phyloP scores from a whole-genome alignment of 2,113 vertebrate genomes.

The Synchiropus splendidus region DNA sequence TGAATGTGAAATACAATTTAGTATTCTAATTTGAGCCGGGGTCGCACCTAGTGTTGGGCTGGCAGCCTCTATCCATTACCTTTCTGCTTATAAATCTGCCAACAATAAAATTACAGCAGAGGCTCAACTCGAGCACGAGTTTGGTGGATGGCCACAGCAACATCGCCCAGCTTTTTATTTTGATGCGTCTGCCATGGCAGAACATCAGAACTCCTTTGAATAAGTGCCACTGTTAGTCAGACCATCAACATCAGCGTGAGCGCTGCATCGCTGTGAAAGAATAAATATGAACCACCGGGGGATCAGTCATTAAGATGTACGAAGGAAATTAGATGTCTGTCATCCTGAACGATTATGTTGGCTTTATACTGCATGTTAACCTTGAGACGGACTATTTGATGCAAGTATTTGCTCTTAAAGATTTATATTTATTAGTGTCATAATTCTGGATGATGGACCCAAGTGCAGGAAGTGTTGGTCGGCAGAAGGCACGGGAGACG shows the following conservation, averaged over 20 bases:
- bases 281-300: conserved; percentile 24
- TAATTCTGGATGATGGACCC: no score
- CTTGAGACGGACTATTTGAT: no score
- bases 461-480: no score
- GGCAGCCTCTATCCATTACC: conserved; percentile 36
- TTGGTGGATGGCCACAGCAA: conserved; percentile 5
- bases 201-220: conserved; percentile 36
- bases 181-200: conserved; percentile 16
- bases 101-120: conserved; percentile 30
- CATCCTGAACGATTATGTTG: no score
- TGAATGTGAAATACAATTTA: no score
- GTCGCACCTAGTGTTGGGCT: conserved; percentile 24
- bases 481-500: no score
- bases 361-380: no score
- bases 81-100: conserved; percentile 31
- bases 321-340: no score
- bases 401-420: no score
- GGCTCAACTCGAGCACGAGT: conserved; percentile 13
- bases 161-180: conserved; percentile 19
- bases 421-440: no score
- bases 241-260: conserved; percentile 26
- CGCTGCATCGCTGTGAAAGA: conserved; percentile 21
- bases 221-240: conserved; percentile 38
- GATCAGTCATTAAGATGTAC: conserved; percentile 12
- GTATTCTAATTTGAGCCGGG: no score